Conservation (phyloP, 2,888 invertebrate species). For the Drosophila nigritarsus region DNA sequence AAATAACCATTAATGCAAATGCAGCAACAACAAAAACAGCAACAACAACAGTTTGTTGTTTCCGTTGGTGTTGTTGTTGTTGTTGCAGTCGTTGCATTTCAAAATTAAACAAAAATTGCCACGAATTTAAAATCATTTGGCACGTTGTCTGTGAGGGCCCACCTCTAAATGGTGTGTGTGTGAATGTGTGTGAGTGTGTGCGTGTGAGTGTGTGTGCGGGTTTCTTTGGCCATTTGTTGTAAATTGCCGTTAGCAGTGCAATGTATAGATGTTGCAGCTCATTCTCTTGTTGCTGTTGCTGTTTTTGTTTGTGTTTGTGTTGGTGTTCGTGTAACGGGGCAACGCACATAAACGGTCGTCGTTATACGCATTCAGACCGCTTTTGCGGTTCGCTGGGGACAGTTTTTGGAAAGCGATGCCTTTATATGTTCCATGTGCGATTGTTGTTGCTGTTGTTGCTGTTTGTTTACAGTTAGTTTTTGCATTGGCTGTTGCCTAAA, state of each 20-base stretch:
- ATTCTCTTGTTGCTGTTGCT: conserved; percentile 6
- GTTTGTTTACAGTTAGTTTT: conserved; percentile 42
- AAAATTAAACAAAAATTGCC: conserved; percentile 61
- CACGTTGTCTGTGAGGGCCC: conserved; percentile 18
- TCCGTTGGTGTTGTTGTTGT: not conserved
- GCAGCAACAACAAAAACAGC: conserved; percentile 21
- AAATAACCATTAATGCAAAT: conserved; percentile 76
- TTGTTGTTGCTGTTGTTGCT: conserved; percentile 23
- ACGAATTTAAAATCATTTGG: conserved; percentile 78
- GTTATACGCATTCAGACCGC: conserved; percentile 53
- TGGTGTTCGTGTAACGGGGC: conserved; percentile 43
- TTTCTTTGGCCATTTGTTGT: conserved; percentile 71
- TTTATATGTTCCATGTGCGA: conserved; percentile 26
- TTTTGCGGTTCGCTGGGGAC: conserved; percentile 43
- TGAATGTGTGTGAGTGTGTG: not conserved
- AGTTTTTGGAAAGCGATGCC: conserved; percentile 34
- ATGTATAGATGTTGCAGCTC: conserved; percentile 14
- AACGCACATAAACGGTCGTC: conserved; percentile 57
- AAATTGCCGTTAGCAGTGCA: conserved; percentile 48
- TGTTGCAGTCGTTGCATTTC: conserved; percentile 50
- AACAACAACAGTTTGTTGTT: conserved; percentile 13
- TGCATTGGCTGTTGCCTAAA: conserved; percentile 67
- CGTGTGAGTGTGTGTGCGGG: not conserved
- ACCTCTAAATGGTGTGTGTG: conserved; percentile 10
- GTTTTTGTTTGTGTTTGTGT: conserved; percentile 11